Evolutionary conservation across 2,797 vertebrate genomes (phyloP).

Genomic region (Cuculus canorus): DNA sequence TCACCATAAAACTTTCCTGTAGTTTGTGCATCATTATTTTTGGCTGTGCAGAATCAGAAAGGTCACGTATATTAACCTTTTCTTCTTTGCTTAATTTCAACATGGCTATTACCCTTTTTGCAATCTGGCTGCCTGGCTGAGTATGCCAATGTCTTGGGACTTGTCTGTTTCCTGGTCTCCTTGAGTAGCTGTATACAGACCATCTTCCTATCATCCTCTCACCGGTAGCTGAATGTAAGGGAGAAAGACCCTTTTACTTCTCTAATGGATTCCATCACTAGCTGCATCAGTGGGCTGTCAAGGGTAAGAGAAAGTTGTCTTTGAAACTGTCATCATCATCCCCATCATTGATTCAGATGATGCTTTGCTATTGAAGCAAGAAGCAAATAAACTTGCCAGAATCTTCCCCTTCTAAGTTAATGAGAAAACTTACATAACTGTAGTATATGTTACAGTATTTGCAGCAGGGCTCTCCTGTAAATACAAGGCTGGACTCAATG

Average conservation of each 20-base stretch:
- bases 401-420: neutral
- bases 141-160: neutral
- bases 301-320: neutral
- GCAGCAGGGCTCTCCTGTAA: neutral
- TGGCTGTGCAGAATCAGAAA: neutral
- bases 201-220: neutral
- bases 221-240: neutral
- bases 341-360: neutral
- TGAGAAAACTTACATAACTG: rapidly evolving
- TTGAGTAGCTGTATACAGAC: neutral
- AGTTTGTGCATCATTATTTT: neutral
- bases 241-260: neutral
- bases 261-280: rapidly evolving
- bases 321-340: neutral
- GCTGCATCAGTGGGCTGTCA: rapidly evolving
- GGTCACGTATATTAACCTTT: neutral
- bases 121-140: neutral
- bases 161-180: neutral
- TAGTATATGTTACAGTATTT: neutral
- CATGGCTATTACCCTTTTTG: neutral
- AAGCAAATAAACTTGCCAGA: neutral
- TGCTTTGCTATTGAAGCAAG: neutral
- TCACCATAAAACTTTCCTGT: neutral
- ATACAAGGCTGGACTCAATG: neutral
- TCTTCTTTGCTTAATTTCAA: constrained; percentile 15